Base-by-base conservation (phyloP, 2,797 vertebrate species). In the Loris lydekkerianus region DNA sequence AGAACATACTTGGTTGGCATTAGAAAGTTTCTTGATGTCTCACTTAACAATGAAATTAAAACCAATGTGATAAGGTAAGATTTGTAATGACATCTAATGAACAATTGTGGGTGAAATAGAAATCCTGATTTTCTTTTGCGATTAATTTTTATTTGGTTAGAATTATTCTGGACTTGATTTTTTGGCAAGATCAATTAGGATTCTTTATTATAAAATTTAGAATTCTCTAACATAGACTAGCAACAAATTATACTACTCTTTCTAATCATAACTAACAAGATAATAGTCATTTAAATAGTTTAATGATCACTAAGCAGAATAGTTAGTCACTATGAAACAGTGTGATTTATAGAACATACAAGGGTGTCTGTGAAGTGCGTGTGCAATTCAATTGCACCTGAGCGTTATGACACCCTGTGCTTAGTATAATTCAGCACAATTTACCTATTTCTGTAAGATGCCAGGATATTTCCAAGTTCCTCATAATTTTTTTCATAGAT, bases 11-110 rank as follows among this genome's bases (percentile, higher is more conserved):
- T 92, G 70, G 5, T 90, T 94, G 27, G 2, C 8, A 29, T 94
- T 94, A 87, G 21, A 90, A 85, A 69, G n/a, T 82, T 78, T 60
- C 18, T n/a, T 56, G 21, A 94, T 13, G 93, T 80, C 8, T 86
- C 58, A 84, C 29, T 92, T 91, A 75, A n/a, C 25, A 88, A 31
- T 90, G 18, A 93, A 82, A 58, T 96, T 75, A 95, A 91, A 80
- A 86, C 58, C 21, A 78, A 69, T 31, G 37, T 91, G 46, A 94
- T 77, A 82, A 93, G 70, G n/a, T 69, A 14, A 76, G 31, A 78
- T 70, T 85, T 92, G 4, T 92, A 72, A 87, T 80, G 31, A 49
- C 40, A 37, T 70, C 23, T 85, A 84, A 34, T 78, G 31, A 92
- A 43, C 18, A 75, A 7, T 82, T 93, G 7, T 76, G 2, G 83